Conservation (phyloP, 1,140 invertebrate species). For the Brachionus asplanchnoidis region DNA sequence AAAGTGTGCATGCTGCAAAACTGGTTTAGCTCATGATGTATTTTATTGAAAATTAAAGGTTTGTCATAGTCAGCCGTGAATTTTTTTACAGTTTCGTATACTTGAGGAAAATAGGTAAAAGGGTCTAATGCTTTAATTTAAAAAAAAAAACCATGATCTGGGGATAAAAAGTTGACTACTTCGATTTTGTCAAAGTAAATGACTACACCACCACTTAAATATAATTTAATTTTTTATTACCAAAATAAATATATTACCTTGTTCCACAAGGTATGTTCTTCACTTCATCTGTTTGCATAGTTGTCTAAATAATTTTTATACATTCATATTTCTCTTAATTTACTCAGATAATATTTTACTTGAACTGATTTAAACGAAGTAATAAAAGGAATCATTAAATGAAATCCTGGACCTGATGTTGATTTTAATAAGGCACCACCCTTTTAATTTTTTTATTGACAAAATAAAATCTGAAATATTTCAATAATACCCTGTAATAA, state of each 20-base stretch:
- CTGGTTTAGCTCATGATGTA: conserved; percentile 87
- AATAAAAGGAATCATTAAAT: conserved; percentile 81
- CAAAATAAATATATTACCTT: conserved; percentile 49
- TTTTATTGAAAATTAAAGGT: conserved; percentile 83
- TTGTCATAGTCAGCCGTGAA: conserved; percentile 86
- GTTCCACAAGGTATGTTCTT: conserved; percentile 90
- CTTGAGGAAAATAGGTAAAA: conserved; percentile 55
- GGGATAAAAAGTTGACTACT: conserved; percentile 78
- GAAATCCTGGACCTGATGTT: conserved; percentile 78
- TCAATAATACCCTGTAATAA: conserved; percentile 71
- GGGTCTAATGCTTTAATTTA: conserved; percentile 44
- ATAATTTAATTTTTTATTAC: neutral
- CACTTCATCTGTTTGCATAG: conserved; percentile 84
- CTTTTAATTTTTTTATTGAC: conserved; percentile 57
- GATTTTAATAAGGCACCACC: conserved; percentile 74
- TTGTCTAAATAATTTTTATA: conserved; percentile 63
- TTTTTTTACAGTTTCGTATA: conserved; percentile 79
- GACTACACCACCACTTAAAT: conserved; percentile 78
- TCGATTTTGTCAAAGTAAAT: conserved; percentile 89
- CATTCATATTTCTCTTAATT: conserved; percentile 30
- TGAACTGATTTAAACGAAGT: conserved; percentile 76
- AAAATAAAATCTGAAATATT: conserved; percentile 14
- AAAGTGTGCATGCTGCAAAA: conserved; percentile 81
- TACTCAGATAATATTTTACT: conserved; percentile 45
- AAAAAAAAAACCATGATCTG: conserved; percentile 63